phyloP scores from a whole-genome alignment of 2,888 invertebrate species.

The Phortica okadai region DNA sequence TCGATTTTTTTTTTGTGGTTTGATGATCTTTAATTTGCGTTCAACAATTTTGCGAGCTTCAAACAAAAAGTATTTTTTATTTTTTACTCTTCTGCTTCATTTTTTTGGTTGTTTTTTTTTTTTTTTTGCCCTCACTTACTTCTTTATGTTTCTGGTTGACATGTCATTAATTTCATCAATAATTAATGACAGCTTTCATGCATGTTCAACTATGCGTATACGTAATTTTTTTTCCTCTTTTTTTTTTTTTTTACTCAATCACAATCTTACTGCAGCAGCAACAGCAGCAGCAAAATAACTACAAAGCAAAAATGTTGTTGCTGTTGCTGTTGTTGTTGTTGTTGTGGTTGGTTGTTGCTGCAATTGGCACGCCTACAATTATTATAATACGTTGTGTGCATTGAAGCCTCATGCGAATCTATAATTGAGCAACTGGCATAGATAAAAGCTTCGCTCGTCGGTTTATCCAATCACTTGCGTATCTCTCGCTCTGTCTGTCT shows the following conservation, averaged over 20 bases:
- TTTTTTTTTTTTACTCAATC: not conserved
- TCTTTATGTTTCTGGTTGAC: not conserved
- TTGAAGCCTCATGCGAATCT: slow-evolving; percentile 36
- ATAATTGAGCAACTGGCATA: slow-evolving; percentile 42
- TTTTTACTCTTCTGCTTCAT: not conserved
- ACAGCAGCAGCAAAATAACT: not conserved
- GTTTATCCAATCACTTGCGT: slow-evolving; percentile 11
- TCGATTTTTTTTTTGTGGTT: no score
- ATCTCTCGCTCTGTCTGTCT: slow-evolving; percentile 16
- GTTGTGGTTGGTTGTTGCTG: slow-evolving; percentile 3
- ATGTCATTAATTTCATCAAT: not conserved
- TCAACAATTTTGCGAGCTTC: not conserved
- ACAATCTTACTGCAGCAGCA: not conserved
- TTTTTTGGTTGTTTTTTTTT: no score
- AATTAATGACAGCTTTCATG: not conserved
- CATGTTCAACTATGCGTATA: slow-evolving; percentile 1
- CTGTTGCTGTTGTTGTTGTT: not conserved
- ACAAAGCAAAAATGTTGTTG: not conserved
- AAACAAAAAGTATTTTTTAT: not conserved
- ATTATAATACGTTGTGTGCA: not conserved
- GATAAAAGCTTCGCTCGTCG: slow-evolving; percentile 22
- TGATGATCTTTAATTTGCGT: not conserved
- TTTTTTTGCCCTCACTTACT: no score
- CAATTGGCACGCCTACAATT: slow-evolving; percentile 21
- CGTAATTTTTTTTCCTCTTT: slow-evolving; percentile 4